Conservation (phyloP, 1,140 invertebrate genomes). For the Dolichoris vasculosae region DNA sequence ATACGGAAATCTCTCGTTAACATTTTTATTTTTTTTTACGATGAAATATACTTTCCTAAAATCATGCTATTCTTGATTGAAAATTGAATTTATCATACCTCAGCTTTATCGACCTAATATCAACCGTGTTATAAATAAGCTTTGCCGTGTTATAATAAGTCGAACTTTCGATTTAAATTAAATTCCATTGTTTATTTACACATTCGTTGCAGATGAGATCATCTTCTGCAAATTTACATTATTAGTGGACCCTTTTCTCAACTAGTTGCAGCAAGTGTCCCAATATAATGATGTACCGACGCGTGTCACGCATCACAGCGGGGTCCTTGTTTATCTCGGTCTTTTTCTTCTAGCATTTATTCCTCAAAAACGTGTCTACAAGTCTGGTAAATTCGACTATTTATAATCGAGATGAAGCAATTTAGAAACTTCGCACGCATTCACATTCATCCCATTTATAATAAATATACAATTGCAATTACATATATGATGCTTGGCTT, state of each 20-base stretch:
- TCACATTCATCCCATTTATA: background rate
- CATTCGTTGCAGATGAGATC: background rate
- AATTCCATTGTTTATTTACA: slow-evolving; percentile 32
- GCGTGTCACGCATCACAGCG: slow-evolving; percentile 70
- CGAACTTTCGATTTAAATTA: too few relatives aligned
- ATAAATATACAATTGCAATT: slow-evolving; percentile 7
- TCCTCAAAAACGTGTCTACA: background rate
- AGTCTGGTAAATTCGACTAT: background rate
- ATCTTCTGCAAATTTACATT: background rate
- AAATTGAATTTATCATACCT: too few relatives aligned
- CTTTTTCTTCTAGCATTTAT: background rate
- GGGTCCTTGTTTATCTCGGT: slow-evolving; percentile 51
- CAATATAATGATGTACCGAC: slow-evolving; percentile 72
- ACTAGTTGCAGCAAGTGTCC: slow-evolving; percentile 68
- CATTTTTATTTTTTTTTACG: background rate
- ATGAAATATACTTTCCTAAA: too few relatives aligned
- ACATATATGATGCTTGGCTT: background rate
- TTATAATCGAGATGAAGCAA: background rate
- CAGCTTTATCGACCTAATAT: too few relatives aligned
- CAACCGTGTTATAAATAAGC: too few relatives aligned
- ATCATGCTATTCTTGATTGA: too few relatives aligned
- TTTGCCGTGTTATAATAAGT: too few relatives aligned
- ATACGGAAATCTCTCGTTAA: background rate
- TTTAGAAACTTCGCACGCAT: background rate
- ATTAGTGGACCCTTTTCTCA: slow-evolving; percentile 7